phyloP scores from a whole-genome alignment of 2,888 invertebrate species.

The Polymixis flavicincta region DNA sequence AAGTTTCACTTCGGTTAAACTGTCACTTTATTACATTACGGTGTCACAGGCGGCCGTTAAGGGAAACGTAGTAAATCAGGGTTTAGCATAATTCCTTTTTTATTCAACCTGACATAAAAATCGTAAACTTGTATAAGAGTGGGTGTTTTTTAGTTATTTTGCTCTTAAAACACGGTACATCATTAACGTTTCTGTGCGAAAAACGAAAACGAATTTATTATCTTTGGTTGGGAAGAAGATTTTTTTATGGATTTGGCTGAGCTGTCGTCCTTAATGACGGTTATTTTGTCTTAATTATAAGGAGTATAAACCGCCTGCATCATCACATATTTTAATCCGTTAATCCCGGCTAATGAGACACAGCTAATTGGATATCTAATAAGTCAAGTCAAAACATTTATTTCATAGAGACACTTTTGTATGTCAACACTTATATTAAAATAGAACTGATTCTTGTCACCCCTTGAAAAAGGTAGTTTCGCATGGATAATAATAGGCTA shows the following conservation, averaged over 20 bases:
- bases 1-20: conserved; percentile 46
- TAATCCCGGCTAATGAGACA: too few species aligned
- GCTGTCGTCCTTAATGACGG: background rate
- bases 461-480: too few species aligned
- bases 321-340: background rate
- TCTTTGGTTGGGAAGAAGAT: conserved; percentile 6
- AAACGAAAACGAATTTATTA: conserved; percentile 39
- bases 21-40: conserved; percentile 55
- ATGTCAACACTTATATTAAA: too few species aligned
- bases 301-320: background rate
- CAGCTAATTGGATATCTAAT: too few species aligned
- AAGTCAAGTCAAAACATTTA: too few species aligned
- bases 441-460: too few species aligned
- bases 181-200: conserved; percentile 52
- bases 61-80: conserved; percentile 72
- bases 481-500: too few species aligned
- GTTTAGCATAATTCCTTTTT: conserved; percentile 77
- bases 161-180: conserved; percentile 49
- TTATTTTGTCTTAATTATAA: background rate
- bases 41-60: conserved; percentile 62
- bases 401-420: too few species aligned
- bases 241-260: background rate
- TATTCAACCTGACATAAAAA: conserved; percentile 75
- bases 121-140: conserved; percentile 70
- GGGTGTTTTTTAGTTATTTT: conserved; percentile 62